A percentile compares a stretch with the other conserved stretches of the same genome.
Conservation (phyloP, 2,797 vertebrate genomes). For the Discoglossus pictus region DNA sequence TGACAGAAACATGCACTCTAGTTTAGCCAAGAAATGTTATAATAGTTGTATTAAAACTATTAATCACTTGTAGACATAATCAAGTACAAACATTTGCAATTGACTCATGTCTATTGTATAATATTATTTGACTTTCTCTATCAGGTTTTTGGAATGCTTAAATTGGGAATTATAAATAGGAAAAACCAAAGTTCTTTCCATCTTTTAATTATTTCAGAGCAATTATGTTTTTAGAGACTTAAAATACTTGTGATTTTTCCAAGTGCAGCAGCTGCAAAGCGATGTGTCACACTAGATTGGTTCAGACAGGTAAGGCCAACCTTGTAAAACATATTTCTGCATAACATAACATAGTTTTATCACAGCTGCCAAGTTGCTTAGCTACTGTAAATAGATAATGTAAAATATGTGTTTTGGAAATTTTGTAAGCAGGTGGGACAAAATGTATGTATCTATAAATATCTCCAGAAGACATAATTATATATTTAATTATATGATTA, state of each 20-base stretch:
- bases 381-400: conserved; percentile 12
- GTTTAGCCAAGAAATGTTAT: too few relatives aligned
- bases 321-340: conserved; percentile 51
- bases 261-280: conserved; percentile 49
- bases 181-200: conserved; percentile 48
- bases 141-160: conserved; percentile 55
- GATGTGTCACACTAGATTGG: conserved; percentile 52
- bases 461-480: neutral
- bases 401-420: conserved; percentile 18
- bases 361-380: conserved; percentile 14
- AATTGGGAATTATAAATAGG: conserved; percentile 41
- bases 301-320: conserved; percentile 62
- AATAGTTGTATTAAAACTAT: too few relatives aligned
- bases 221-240: conserved; percentile 61
- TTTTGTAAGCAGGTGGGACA: neutral
- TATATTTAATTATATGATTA: neutral
- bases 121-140: conserved; percentile 54
- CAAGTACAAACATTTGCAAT: conserved; percentile 53
- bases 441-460: neutral
- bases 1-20: too few relatives aligned
- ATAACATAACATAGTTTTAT: conserved; percentile 30
- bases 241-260: conserved; percentile 53
- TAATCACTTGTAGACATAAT: too few relatives aligned
- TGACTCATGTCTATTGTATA: conserved; percentile 35
- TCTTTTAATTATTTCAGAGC: conserved; percentile 55